Base-by-base conservation (phyloP, 2,888 invertebrate genomes). In the Drosophila anomalata region DNA sequence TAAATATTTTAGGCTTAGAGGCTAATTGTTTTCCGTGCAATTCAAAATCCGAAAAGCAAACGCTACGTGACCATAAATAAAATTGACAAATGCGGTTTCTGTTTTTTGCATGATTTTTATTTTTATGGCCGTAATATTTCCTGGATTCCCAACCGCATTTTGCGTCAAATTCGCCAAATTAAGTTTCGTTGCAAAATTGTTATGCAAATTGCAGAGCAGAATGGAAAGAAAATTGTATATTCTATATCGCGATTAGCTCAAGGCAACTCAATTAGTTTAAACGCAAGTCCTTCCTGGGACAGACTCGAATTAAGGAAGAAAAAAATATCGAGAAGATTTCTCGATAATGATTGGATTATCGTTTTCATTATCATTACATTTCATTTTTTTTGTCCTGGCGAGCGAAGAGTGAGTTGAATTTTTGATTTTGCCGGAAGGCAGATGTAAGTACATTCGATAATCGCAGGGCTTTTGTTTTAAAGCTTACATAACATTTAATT, bases 401-500 rank as follows among this genome's bases (percentile, higher is more conserved):
- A 31, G n/a, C 11, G 9, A 39, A 39, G 17, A 48, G 48, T 39
- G 44, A 50, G 61, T 51, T 42, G 51, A 75, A 74, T 75, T 77
- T 76, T 65, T 70, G 82, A 89, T 82, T 65, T 65, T 54, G 54
- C 46, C 39, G n/a, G 24, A 39, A 76, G 76, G 75, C 26, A 17
- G n/a, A 70, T 80, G 84, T 78, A 70, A 72, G 67, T 79, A 86
- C 77, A 69, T 70, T 70, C 74, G 72, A 63, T 76, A 73, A 81
- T 78, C 78, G 62, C 67, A n/a, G 36, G 36, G 52, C 48, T 53
- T 41, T 67, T 66, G 73, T 76, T 84, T 80, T 74, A 87, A 84
- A 80, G 87, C 81, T 62, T 63, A 70, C 85, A 85, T 79, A 79
- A 75, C 82, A 85, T 87, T 82, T 87, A 87, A 87, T 85, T 85